Base-by-base conservation (phyloP, 2,888 invertebrate species). In the Leptinotarsa tumamoca region DNA sequence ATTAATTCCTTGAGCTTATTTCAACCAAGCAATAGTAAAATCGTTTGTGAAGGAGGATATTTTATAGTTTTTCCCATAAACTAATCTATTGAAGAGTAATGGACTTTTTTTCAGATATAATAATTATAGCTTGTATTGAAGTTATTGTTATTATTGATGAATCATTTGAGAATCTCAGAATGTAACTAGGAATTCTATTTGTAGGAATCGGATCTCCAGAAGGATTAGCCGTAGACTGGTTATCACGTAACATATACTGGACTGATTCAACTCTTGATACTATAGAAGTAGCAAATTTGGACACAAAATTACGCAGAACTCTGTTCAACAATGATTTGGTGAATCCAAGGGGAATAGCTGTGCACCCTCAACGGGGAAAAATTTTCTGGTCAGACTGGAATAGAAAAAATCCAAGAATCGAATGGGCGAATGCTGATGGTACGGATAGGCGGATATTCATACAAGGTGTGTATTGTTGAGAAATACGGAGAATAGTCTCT, bases 381-480 rank as follows among this genome's bases (percentile, higher is more conserved):
- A 91, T 99, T 78, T 99, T 97, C 89, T 99, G 99, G 98, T 95
- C 97, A 0, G 99, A 99, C 88, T 99, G 99, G 99, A 94, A 97
- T 88, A 92, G 99, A 33, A 90, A 90, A 7, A 90, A 92, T 63
- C 98, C 99, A 0, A 97, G 96, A 90, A 96, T 99, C 81, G 99
- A 99, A 88, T 93, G 94, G 92, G 93, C 98, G 0, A 96, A 96
- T 87, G 93, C 98, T 90, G 99, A 99, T 88, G 99, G 99, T 10
- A 92, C 93, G 0, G 94, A 93, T 21, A 91, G 98, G 23, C 91
- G 92, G 73, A 89, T 94, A 61, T 93, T 95, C 85, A 86, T 56
- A 13, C 49, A 58, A 58, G 70, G 70, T 61, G 23, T 17, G 18
- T 27, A 52, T 14, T 14, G 23, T 95, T 17, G 73, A 91, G 23